These are phyloP conservation scores for Lepidonotus clava DNA, from an alignment of 2,888 invertebrate species.

Conservation along the genomic window DNA sequence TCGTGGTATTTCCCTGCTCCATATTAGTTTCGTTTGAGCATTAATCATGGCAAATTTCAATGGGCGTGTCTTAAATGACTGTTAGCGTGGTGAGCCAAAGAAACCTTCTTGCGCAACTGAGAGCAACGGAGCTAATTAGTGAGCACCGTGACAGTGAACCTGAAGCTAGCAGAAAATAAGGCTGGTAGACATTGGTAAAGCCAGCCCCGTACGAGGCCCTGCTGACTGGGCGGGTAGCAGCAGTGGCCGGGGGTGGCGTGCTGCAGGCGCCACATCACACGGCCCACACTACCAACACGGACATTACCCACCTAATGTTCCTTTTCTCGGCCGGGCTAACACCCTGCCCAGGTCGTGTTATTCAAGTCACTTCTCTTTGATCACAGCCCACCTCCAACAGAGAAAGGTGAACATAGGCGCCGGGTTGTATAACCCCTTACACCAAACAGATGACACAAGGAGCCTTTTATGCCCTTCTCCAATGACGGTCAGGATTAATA, in stretches of 20 bases:
- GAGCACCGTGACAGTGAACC: neutral
- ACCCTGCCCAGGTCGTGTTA: neutral
- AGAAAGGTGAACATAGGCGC: neutral
- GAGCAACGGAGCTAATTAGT: neutral
- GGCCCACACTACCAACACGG: neutral
- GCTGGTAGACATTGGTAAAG: neutral
- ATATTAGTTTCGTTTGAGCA: neutral
- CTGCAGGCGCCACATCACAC: neutral
- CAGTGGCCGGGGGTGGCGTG: neutral
- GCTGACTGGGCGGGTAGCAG: neutral
- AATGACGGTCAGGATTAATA: too few relatives aligned
- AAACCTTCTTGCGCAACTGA: neutral
- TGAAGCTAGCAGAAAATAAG: neutral
- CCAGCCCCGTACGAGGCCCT: neutral
- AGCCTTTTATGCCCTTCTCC: too few relatives aligned
- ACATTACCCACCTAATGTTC: neutral
- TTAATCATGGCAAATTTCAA: neutral
- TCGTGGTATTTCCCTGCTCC: too few relatives aligned
- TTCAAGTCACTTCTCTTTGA: constrained; percentile 28
- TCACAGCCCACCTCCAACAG: neutral
- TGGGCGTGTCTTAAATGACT: neutral
- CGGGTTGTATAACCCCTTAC: too few relatives aligned
- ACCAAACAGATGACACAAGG: too few relatives aligned
- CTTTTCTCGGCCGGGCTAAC: neutral
- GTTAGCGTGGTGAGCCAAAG: neutral